A percentile compares a stretch with the other conserved stretches of the same genome.
Conservation (phyloP, 1,140 invertebrate species). For the Drosophila mayri region DNA sequence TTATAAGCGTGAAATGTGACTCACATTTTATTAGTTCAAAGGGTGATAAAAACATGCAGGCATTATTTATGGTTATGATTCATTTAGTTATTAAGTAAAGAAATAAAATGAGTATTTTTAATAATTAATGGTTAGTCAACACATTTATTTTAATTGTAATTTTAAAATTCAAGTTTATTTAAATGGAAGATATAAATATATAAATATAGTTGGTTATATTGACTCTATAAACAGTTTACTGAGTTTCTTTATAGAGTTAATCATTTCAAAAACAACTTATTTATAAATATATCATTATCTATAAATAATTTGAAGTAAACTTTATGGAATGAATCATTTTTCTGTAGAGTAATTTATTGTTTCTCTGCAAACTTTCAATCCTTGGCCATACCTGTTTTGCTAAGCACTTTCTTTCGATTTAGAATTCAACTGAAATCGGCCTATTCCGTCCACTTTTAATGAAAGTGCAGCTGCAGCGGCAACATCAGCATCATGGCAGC, state of each 20-base stretch:
- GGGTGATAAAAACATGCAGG: not conserved
- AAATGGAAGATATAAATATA: too few species aligned
- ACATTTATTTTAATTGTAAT: not conserved
- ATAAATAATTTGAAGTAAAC: too few species aligned
- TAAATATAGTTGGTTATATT: too few species aligned
- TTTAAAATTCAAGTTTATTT: too few species aligned
- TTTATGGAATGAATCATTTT: too few species aligned
- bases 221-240: too few species aligned
- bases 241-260: too few species aligned
- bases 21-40: not conserved
- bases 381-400: constrained; percentile 6
- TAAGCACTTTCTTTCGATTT: constrained; percentile 28
- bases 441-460: constrained; percentile 40
- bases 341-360: too few species aligned
- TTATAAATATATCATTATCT: too few species aligned
- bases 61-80: not conserved
- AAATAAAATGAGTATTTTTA: not conserved
- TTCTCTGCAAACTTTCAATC: not conserved
- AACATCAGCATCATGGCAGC: constrained; percentile 45
- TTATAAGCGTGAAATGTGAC: not conserved
- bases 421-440: constrained; percentile 2
- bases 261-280: too few species aligned
- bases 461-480: constrained; percentile 61
- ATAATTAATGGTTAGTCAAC: not conserved
- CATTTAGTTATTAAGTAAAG: not conserved